Evolutionary conservation across 2,888 invertebrate species (phyloP), one percentile per base, ranked within the genome.

Genomic region (Acrocyrtus sp.): DNA sequence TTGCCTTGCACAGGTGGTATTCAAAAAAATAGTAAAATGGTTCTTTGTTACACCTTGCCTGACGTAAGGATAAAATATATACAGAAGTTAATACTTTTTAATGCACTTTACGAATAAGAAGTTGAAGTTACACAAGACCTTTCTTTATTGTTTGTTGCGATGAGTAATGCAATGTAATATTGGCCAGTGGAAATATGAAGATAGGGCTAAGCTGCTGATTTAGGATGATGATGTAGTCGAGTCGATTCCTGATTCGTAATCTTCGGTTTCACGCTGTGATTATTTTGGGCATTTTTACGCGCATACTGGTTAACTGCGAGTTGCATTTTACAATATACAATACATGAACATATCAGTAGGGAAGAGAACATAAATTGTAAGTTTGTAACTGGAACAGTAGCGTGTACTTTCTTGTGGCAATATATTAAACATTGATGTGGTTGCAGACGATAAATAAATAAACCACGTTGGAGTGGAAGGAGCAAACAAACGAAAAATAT

Each of bases 191-290:
- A 47, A 47, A 48, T 51, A 27, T 27, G 6, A 17, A n/a, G 51
- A 34, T 53, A 34, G 54, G 54, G 39, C 39, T 54, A 21, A 51
- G 29, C 2, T 45, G n/a, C n/a, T n/a, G n/a, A n/a, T n/a, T n/a
- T n/a, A n/a, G n/a, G n/a, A n/a, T n/a, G n/a, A n/a, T n/a, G n/a
- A n/a, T n/a, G n/a, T n/a, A n/a, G n/a, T n/a, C n/a, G n/a, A n/a
- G 15, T 6, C 4, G 24, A 39, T 54, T 27, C 48, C 54, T 41
- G 56, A 60, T 58, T 60, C 34, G 12, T 53, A 53, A 67, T 53
- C 48, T 51, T 26, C 17, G 29, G 29, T 43, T 43, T 67, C 58
- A 51, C 43, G 58, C 53, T 68, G 60, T 60, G 60, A 60, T 68
- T 58, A 68, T 66, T 45, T 5, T 5, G 5, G 45, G 45, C 12